These are phyloP conservation scores for Leptinotarsa peninsularis DNA, from an alignment of 2,888 invertebrate genomes.

Conservation along the genomic window DNA sequence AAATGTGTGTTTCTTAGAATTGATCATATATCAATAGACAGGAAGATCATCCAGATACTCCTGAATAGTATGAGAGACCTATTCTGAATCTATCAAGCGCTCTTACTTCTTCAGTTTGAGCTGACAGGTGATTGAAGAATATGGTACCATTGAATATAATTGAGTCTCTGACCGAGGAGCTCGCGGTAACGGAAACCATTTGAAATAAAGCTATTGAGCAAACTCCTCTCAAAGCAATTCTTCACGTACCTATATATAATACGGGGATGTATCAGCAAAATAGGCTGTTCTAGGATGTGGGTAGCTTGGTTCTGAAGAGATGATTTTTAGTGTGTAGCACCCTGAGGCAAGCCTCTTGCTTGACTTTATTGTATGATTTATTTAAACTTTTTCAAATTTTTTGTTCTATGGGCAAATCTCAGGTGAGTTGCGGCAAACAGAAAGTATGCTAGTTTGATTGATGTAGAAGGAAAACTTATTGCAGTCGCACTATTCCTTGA, in stretches of 20 bases:
- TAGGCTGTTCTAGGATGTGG: neutral
- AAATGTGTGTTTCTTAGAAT: no score
- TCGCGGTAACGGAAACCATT: neutral
- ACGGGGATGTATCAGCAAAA: neutral
- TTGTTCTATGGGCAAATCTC: neutral
- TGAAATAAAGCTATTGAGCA: neutral
- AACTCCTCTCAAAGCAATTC: neutral
- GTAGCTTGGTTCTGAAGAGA: neutral
- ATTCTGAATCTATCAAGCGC: no score
- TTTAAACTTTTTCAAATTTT: neutral
- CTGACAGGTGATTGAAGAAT: no score
- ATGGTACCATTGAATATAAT: no score
- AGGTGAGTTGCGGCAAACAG: neutral
- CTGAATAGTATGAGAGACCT: no score
- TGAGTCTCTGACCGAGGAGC: no score
- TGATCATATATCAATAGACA: no score
- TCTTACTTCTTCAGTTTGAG: no score
- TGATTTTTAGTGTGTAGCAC: neutral
- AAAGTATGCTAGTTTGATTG: neutral
- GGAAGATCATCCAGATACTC: no score
- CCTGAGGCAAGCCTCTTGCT: neutral
- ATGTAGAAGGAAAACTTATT: neutral
- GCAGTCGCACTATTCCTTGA: neutral
- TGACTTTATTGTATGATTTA: neutral
- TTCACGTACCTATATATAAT: no score